Evolutionary conservation across 2,797 vertebrate species (phyloP).

Genomic region (Microcaecilia unicolor): DNA sequence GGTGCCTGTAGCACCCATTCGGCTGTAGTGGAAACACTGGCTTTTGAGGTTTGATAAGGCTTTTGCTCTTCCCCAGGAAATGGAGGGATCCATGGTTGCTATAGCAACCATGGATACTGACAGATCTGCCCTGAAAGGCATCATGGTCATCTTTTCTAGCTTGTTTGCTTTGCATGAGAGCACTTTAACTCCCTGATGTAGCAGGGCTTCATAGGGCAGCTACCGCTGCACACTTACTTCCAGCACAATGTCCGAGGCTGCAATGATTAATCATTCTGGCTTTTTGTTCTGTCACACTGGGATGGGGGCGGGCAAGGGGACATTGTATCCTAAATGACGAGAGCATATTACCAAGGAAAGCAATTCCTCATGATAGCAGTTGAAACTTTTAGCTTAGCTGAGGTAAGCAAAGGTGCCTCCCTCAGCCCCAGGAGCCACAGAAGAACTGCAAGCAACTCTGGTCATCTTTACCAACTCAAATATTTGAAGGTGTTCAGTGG

Average conservation of each 20-base stretch:
- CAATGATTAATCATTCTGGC: slow-evolving; percentile 56
- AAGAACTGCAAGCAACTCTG: too few relatives aligned
- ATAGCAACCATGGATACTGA: slow-evolving; percentile 40
- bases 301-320: slow-evolving; percentile 59
- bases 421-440: slow-evolving; percentile 40
- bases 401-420: slow-evolving; percentile 49
- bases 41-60: slow-evolving; percentile 19
- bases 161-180: slow-evolving; percentile 35
- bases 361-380: slow-evolving; percentile 71
- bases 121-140: slow-evolving; percentile 44
- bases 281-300: slow-evolving; percentile 47
- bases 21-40: slow-evolving; percentile 19
- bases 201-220: slow-evolving; percentile 15
- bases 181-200: slow-evolving; percentile 25
- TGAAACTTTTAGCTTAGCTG: slow-evolving; percentile 70
- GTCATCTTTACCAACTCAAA: too few relatives aligned
- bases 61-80: slow-evolving; percentile 29
- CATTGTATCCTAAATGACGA: too few relatives aligned
- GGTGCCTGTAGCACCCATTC: slow-evolving; percentile 14
- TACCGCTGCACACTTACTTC: slow-evolving; percentile 26
- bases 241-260: slow-evolving; percentile 38
- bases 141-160: slow-evolving; percentile 38
- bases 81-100: slow-evolving; percentile 42
- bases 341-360: slow-evolving; percentile 83
- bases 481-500: too few relatives aligned